Conservation (phyloP, 2,888 invertebrate species). For the Ctena decussata region DNA sequence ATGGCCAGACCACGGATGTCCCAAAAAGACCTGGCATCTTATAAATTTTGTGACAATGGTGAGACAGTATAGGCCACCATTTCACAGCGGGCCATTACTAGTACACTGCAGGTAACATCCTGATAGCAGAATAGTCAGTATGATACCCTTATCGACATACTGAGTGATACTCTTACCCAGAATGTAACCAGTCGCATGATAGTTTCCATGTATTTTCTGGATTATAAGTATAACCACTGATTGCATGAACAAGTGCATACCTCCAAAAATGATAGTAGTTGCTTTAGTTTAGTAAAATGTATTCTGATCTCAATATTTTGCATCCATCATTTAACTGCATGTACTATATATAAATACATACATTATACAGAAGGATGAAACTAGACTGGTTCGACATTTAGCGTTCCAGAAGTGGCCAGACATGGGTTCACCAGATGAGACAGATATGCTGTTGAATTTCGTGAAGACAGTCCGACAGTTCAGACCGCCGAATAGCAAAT, state of each 20-base stretch:
- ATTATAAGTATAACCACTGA: too few relatives aligned
- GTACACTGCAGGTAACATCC: constrained; percentile 91
- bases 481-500: constrained; percentile 82
- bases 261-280: too few relatives aligned
- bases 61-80: constrained; percentile 88
- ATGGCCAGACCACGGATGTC: constrained; percentile 93
- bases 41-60: constrained; percentile 90
- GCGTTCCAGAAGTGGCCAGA: constrained; percentile 93
- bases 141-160: neutral
- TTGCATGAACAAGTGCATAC: too few relatives aligned
- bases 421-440: constrained; percentile 90
- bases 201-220: too few relatives aligned
- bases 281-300: too few relatives aligned
- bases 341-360: too few relatives aligned
- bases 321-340: too few relatives aligned
- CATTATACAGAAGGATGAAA: constrained; percentile 49
- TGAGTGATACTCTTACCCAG: neutral
- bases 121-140: neutral
- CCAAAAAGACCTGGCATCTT: constrained; percentile 89
- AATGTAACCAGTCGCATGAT: too few relatives aligned
- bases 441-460: constrained; percentile 90
- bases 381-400: constrained; percentile 89
- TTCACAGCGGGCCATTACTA: constrained; percentile 88
- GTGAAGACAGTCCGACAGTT: constrained; percentile 89
- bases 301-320: too few relatives aligned